These are phyloP conservation scores for Macrobrachium nipponense DNA, from an alignment of 1,140 invertebrate species.

Conservation along the genomic window DNA sequence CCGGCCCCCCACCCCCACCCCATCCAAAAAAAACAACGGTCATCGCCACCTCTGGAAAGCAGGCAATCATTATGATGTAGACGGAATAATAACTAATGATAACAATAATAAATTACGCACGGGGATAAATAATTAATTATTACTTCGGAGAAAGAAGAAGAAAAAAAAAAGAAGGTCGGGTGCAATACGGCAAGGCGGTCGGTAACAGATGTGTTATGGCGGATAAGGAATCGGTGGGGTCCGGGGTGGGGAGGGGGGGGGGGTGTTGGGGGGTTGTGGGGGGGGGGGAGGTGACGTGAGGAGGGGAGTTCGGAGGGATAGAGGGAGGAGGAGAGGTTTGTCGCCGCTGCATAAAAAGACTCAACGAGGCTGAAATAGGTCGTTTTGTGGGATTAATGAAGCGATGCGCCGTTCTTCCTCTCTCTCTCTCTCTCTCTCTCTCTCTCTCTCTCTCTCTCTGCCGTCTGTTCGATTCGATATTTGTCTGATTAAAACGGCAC, in stretches of 20 bases:
- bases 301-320: not conserved
- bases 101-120: too few species aligned
- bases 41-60: too few species aligned
- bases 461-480: conserved; percentile 26
- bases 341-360: conserved; percentile 33
- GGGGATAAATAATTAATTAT: too few species aligned
- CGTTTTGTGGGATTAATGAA: conserved; percentile 42
- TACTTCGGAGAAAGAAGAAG: too few species aligned
- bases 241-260: not conserved
- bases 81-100: too few species aligned
- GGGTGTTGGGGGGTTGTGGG: too few species aligned
- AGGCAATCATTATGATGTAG: too few species aligned
- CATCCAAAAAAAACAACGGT: too few species aligned
- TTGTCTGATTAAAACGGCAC: conserved; percentile 51
- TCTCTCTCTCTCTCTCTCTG: conserved; percentile 5
- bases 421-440: not conserved
- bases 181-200: too few species aligned
- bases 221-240: not conserved
- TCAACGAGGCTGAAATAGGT: conserved; percentile 34
- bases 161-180: too few species aligned
- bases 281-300: not conserved
- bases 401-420: not conserved
- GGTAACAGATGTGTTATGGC: too few species aligned
- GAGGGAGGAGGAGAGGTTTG: not conserved
- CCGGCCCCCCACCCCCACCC: too few species aligned